Evolutionary conservation across 2,888 invertebrate genomes (phyloP).

Genomic region (Odiellus spinosus): DNA sequence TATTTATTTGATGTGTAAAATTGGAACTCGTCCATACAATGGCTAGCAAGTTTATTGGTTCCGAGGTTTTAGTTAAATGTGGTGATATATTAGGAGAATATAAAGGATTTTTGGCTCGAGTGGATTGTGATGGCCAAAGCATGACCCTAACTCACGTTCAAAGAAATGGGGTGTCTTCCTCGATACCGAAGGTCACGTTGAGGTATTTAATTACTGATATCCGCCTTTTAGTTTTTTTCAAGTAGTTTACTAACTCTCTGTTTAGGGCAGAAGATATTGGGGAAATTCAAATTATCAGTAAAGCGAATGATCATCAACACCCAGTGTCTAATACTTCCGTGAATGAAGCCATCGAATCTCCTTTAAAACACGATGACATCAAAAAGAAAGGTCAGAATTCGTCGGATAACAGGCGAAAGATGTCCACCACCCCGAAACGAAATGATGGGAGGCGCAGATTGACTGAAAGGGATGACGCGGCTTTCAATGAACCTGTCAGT

Average conservation of each 20-base stretch:
- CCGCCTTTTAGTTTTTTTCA: too few species aligned
- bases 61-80: constrained; percentile 68
- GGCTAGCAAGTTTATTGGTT: constrained; percentile 45
- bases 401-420: constrained; percentile 9
- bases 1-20: too few species aligned
- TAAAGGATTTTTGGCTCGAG: constrained; percentile 58
- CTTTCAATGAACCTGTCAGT: constrained; percentile 56
- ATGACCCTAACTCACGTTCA: constrained; percentile 64
- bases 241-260: too few species aligned
- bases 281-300: constrained; percentile 3
- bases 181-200: constrained; percentile 43
- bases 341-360: too few species aligned
- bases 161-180: constrained; percentile 55
- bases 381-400: too few species aligned
- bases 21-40: too few species aligned
- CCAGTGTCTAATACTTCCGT: too few species aligned
- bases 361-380: too few species aligned
- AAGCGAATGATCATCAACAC: too few species aligned
- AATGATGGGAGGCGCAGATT: constrained; percentile 36
- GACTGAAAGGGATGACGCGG: constrained; percentile 48
- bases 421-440: constrained; percentile 32
- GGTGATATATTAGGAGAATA: constrained; percentile 58
- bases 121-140: constrained; percentile 44
- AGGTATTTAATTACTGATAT: constrained; percentile 34
- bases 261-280: constrained; percentile 18